Evolutionary conservation across 2,888 invertebrate genomes (phyloP).

Genomic region (Caenorhabditis doughertyi): DNA sequence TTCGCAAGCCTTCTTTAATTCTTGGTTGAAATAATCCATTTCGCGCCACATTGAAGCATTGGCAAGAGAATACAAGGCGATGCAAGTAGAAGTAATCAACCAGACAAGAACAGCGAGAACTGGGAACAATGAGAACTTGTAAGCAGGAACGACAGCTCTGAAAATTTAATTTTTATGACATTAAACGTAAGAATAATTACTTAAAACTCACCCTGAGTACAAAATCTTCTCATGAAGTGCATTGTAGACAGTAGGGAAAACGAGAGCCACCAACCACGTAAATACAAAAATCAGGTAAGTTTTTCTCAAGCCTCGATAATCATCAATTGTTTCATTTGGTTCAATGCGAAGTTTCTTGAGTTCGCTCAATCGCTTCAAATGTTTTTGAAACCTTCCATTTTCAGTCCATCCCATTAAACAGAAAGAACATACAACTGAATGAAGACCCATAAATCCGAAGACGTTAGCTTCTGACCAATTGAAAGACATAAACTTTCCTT

Average conservation of each 20-base stretch:
- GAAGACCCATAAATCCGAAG: constrained; percentile 57
- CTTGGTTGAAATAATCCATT: constrained; percentile 57
- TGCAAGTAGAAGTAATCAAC: constrained; percentile 39
- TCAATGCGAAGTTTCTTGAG: constrained; percentile 19
- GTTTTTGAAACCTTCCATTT: constrained; percentile 41
- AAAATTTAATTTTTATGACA: constrained; percentile 7
- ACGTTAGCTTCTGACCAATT: constrained; percentile 55
- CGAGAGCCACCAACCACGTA: constrained; percentile 23
- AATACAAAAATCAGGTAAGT: constrained; percentile 36
- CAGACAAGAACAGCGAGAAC: constrained; percentile 47
- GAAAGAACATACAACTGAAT: constrained; percentile 45
- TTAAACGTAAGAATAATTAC: too few relatives aligned
- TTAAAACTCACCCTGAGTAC: constrained; percentile 36
- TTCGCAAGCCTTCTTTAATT: constrained; percentile 46
- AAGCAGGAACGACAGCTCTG: constrained; percentile 26
- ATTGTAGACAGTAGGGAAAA: constrained; percentile 29
- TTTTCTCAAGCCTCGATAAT: constrained; percentile 42
- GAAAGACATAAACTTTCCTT: constrained; percentile 41
- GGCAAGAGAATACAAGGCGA: constrained; percentile 33
- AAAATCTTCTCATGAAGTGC: constrained; percentile 41
- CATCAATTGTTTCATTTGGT: constrained; percentile 42
- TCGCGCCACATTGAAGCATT: constrained; percentile 46
- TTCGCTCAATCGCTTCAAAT: constrained; percentile 18
- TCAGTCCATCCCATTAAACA: constrained; percentile 58
- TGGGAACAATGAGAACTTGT: constrained; percentile 51